Evolutionary conservation across 2,888 invertebrate species (phyloP).

Genomic region (Abrostola tripartita): DNA sequence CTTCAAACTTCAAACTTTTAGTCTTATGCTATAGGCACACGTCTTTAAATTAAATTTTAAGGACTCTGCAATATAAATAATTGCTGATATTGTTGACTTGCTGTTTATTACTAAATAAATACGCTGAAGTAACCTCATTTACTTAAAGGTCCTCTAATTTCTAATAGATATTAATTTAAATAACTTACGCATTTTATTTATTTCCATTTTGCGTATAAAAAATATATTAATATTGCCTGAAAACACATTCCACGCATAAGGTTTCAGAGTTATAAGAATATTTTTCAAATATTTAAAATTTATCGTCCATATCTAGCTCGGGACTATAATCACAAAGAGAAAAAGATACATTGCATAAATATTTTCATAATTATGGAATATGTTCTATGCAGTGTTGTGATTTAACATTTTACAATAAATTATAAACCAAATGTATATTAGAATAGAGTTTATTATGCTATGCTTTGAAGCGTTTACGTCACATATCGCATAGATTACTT

Average conservation of each 20-base stretch:
- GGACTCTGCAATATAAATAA: too few species aligned
- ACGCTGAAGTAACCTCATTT: too few species aligned
- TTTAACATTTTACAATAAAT: slow-evolving; percentile 62
- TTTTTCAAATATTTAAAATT: background rate
- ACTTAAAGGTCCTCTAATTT: too few species aligned
- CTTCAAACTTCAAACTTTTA: too few species aligned
- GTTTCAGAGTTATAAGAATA: background rate
- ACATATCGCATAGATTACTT: slow-evolving; percentile 72
- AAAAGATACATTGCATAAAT: too few species aligned
- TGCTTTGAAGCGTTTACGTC: slow-evolving; percentile 68
- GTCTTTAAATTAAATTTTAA: too few species aligned
- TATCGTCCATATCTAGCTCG: background rate
- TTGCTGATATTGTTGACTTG: too few species aligned
- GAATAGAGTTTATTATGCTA: slow-evolving; percentile 62
- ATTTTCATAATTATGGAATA: too few species aligned
- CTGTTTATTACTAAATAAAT: too few species aligned
- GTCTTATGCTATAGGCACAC: too few species aligned
- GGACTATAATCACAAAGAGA: too few species aligned
- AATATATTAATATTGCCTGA: slow-evolving; percentile 14
- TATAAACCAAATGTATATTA: slow-evolving; percentile 52
- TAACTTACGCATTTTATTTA: slow-evolving; percentile 21
- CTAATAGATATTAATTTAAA: slow-evolving; percentile 10
- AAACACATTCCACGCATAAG: slow-evolving; percentile 61
- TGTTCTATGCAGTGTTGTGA: slow-evolving; percentile 74
- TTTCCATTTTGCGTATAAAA: slow-evolving; percentile 10